These are phyloP conservation scores for Archocentrus centrarchus DNA, from an alignment of 2,113 vertebrate genomes.

Conservation along the genomic window DNA sequence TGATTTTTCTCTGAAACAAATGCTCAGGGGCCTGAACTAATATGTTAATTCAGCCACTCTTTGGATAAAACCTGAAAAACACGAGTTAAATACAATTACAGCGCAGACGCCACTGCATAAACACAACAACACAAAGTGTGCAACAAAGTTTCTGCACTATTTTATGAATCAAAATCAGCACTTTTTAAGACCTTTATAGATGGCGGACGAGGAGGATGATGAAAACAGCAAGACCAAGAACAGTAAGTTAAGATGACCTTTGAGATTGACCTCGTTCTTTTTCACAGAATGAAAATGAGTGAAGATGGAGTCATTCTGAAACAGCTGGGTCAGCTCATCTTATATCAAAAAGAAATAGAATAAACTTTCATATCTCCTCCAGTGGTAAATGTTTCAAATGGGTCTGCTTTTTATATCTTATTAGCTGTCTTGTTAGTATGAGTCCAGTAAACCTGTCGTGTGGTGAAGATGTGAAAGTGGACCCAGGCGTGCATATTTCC, in stretches of 20 bases:
- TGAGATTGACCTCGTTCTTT: accelerated
- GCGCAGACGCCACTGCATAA: no score
- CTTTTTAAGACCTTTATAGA: not conserved
- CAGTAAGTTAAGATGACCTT: not conserved
- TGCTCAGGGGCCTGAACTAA: no score
- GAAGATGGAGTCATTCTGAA: not conserved
- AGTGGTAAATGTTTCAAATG: not conserved
- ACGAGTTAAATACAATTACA: no score
- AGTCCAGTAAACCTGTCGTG: not conserved
- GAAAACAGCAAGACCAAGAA: not conserved
- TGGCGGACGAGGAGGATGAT: not conserved
- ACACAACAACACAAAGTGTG: no score
- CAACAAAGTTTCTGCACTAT: not conserved
- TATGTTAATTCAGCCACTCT: no score
- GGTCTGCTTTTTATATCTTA: not conserved
- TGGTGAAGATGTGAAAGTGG: not conserved
- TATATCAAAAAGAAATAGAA: not conserved
- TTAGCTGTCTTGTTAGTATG: not conserved
- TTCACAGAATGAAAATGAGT: not conserved
- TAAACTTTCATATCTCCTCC: not conserved
- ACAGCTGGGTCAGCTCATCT: not conserved
- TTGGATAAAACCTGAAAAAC: no score
- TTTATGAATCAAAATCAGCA: not conserved
- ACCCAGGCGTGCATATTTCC: not conserved
- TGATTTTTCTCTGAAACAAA: not conserved